Percentiles rank a stretch among this genome's conserved stretches.
Evolutionary conservation across 2,113 vertebrate species (phyloP).

Genomic region (Carassius carassius): DNA sequence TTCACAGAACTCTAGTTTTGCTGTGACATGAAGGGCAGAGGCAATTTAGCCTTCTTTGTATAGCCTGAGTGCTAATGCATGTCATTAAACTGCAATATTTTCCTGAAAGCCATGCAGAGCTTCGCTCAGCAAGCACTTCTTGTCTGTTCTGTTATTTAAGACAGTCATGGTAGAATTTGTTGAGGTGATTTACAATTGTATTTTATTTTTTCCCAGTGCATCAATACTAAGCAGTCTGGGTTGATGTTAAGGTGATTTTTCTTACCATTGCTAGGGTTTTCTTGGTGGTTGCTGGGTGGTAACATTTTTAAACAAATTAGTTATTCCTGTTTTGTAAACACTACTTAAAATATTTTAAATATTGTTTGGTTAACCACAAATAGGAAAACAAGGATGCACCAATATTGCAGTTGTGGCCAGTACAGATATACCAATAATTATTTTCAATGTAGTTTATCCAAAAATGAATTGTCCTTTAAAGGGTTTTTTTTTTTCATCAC

Average conservation of each 20-base stretch:
- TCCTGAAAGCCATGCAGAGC: constrained; percentile 7
- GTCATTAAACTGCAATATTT: background rate
- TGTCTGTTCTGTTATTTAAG: constrained; percentile 3
- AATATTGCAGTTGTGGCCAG: background rate
- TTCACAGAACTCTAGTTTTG: background rate
- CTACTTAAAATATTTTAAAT: background rate
- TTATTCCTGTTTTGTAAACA: background rate
- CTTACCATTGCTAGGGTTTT: background rate
- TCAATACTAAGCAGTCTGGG: background rate
- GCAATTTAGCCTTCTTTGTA: constrained; percentile 2
- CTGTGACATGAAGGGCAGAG: constrained; percentile 22
- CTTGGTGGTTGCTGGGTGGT: background rate
- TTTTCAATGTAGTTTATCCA: background rate
- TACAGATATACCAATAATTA: background rate
- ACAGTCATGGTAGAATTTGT: background rate
- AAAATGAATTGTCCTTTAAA: too few relatives aligned
- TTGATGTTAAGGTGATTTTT: too few relatives aligned
- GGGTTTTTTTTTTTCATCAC: too few relatives aligned
- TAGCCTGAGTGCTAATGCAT: constrained; percentile 22
- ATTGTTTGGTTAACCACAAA: background rate
- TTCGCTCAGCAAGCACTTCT: background rate
- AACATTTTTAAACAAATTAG: background rate
- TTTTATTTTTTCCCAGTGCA: background rate
- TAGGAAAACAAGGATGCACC: background rate
- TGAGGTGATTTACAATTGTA: background rate